Conservation (phyloP, 2,797 vertebrate genomes). For the Manis crassicaudata region DNA sequence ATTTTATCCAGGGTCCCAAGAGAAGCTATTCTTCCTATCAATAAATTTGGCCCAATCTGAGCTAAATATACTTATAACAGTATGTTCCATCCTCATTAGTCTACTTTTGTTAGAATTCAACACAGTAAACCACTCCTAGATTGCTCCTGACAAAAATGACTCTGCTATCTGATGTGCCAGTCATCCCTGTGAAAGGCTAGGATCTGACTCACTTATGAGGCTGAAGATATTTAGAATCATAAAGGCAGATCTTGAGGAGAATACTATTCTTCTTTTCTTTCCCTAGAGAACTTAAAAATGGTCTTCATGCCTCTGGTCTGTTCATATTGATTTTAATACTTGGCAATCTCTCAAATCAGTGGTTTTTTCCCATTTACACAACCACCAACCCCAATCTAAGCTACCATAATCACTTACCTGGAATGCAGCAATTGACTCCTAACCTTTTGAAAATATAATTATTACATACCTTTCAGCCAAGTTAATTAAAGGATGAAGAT, state of each 20-base stretch:
- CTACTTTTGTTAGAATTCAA: conserved; percentile 7
- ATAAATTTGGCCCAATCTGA: conserved; percentile 25
- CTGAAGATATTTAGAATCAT: neutral
- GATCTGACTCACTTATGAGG: neutral
- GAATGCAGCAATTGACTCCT: neutral
- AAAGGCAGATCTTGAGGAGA: neutral
- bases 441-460: conserved; percentile 25
- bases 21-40: neutral
- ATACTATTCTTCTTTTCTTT: neutral
- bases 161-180: neutral
- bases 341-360: neutral
- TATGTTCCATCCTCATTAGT: neutral
- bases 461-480: conserved; percentile 28
- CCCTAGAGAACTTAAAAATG: neutral
- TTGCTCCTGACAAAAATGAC: neutral
- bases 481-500: conserved; percentile 29
- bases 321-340: neutral
- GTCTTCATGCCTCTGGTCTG: neutral
- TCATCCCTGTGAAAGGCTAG: neutral
- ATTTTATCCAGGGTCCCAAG: neutral
- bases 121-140: neutral
- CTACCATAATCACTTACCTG: neutral
- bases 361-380: neutral
- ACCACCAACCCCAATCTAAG: neutral
- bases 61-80: neutral